phyloP scores from a whole-genome alignment of 2,797 vertebrate genomes.

The Sebastes baramenuke region DNA sequence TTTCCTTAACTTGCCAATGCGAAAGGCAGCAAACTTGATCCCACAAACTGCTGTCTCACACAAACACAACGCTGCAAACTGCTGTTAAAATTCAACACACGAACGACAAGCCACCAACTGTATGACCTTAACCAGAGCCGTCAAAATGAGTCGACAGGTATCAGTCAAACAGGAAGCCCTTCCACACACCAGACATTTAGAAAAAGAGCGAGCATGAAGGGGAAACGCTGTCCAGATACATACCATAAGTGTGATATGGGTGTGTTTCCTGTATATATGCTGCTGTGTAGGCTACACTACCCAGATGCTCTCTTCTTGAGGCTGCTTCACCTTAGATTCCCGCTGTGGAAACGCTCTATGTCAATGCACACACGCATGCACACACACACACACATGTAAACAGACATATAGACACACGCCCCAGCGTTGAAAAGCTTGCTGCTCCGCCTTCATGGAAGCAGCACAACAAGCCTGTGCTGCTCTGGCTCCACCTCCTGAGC shows the following conservation, averaged over 20 bases:
- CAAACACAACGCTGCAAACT: not conserved
- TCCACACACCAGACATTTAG: conserved; percentile 19
- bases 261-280: conserved; percentile 51
- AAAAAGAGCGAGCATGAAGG: conserved; percentile 36
- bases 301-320: conserved; percentile 32
- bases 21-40: not conserved
- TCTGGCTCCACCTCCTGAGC: conserved; percentile 55
- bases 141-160: conserved; percentile 5
- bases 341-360: conserved; percentile 29
- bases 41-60: not conserved
- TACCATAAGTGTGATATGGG: conserved; percentile 78
- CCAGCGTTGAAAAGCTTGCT: conserved; percentile 53
- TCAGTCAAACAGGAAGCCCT: conserved; percentile 58
- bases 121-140: not conserved
- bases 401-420: conserved; percentile 33
- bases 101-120: not conserved
- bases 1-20: conserved; percentile 3
- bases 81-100: not conserved
- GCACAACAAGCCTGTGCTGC: conserved; percentile 49
- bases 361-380: conserved; percentile 20
- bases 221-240: conserved; percentile 58
- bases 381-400: conserved; percentile 21
- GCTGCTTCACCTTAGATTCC: conserved; percentile 53
- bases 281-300: conserved; percentile 25
- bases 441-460: conserved; percentile 67